A percentile compares a stretch with the other conserved stretches of the same genome.
phyloP scores from a whole-genome alignment of 2,113 vertebrate genomes.

The Albula goreensis region DNA sequence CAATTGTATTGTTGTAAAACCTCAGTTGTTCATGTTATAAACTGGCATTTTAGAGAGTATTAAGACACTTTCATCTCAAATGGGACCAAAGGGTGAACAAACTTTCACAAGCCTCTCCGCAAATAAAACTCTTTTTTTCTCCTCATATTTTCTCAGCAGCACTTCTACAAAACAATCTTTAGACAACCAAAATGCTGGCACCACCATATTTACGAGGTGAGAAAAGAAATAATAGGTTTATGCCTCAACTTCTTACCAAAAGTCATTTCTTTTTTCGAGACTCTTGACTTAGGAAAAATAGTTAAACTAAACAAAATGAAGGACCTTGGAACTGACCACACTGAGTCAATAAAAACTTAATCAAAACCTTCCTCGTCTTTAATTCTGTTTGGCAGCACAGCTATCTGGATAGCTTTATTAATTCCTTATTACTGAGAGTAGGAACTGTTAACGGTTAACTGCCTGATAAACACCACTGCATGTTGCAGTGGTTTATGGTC shows the following conservation, averaged over 20 bases:
- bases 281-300: slow-evolving; percentile 9
- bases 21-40: slow-evolving; percentile 31
- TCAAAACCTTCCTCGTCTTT: slow-evolving; percentile 31
- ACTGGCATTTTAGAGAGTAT: slow-evolving; percentile 34
- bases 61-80: slow-evolving; percentile 32
- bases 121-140: slow-evolving; percentile 47
- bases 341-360: slow-evolving; percentile 36
- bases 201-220: slow-evolving; percentile 29
- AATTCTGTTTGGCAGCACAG: slow-evolving; percentile 8
- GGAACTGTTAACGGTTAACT: slow-evolving; percentile 16
- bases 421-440: slow-evolving; percentile 30
- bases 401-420: slow-evolving; percentile 22
- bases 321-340: slow-evolving; percentile 26
- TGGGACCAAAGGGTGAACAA: slow-evolving; percentile 38
- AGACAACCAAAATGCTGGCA: slow-evolving; percentile 30
- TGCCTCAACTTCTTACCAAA: slow-evolving; percentile 26
- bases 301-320: slow-evolving; percentile 31
- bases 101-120: slow-evolving; percentile 29
- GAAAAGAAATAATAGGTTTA: slow-evolving; percentile 32
- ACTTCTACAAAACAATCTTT: slow-evolving; percentile 20
- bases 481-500: background rate
- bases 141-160: slow-evolving; percentile 29
- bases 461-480: slow-evolving; percentile 20
- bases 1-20: slow-evolving; percentile 32
- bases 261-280: slow-evolving; percentile 22